Conservation (phyloP, 2,797 vertebrate genomes). For the Eospalax fontanierii region DNA sequence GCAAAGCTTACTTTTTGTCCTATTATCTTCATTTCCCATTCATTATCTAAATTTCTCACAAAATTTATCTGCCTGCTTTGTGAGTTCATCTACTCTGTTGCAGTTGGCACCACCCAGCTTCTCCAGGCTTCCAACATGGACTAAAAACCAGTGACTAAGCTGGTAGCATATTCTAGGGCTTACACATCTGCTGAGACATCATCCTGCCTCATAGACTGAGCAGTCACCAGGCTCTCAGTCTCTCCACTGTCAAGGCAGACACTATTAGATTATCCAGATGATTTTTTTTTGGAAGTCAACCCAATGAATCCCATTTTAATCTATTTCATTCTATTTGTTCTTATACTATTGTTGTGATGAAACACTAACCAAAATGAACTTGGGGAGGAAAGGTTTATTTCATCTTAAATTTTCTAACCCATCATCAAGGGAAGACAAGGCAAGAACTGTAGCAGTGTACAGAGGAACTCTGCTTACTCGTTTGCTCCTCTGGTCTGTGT, state of each 20-base stretch:
- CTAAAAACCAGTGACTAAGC: not conserved
- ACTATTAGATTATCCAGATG: not conserved
- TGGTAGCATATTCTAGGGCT: no score
- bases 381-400: no score
- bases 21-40: not conserved
- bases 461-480: no score
- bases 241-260: not conserved
- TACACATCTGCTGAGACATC: not conserved
- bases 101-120: not conserved
- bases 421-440: no score
- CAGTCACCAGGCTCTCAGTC: not conserved
- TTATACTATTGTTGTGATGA: no score
- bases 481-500: no score
- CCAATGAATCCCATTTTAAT: not conserved
- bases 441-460: no score
- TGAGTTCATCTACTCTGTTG: not conserved
- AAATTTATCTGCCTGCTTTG: no score
- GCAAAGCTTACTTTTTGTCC: not conserved
- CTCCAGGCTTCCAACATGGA: not conserved
- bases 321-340: no score
- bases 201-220: not conserved
- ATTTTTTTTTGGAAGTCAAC: not conserved
- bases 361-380: no score
- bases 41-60: not conserved
- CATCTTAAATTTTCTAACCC: no score